Conservation (phyloP, 2,113 vertebrate genomes). For the Orthonyx spaldingii region DNA sequence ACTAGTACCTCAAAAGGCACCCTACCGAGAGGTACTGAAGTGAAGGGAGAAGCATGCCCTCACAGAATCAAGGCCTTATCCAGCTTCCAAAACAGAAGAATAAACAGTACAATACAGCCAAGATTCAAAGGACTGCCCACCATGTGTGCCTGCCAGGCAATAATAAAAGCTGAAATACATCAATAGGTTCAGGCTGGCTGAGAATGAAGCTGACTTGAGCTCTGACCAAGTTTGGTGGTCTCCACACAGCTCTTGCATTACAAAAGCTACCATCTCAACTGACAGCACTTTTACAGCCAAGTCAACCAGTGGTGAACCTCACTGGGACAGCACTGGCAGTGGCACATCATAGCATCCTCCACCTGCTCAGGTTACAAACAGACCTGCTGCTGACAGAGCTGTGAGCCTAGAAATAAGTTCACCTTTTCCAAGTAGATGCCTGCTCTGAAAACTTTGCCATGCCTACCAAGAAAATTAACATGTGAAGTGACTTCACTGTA, state of each 20-base stretch:
- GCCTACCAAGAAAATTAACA: background rate
- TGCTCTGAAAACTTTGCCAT: background rate
- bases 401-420: background rate
- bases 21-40: background rate
- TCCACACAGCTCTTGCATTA: background rate
- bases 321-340: accelerated
- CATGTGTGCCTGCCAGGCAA: background rate
- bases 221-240: background rate
- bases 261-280: background rate
- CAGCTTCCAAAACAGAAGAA: conserved; percentile 2
- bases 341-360: background rate
- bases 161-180: background rate
- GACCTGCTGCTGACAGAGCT: background rate
- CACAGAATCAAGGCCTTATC: background rate
- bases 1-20: background rate
- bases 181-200: background rate
- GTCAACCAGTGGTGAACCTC: background rate
- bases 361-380: background rate
- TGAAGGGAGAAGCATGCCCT: background rate
- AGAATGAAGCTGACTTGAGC: background rate
- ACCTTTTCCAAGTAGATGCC: background rate
- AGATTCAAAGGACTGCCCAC: background rate
- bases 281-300: background rate
- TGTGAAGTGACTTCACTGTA: background rate
- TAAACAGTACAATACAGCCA: background rate